These are phyloP conservation scores for Drosophila pseudoananassae DNA, from an alignment of 1,140 invertebrate species.

Conservation along the genomic window DNA sequence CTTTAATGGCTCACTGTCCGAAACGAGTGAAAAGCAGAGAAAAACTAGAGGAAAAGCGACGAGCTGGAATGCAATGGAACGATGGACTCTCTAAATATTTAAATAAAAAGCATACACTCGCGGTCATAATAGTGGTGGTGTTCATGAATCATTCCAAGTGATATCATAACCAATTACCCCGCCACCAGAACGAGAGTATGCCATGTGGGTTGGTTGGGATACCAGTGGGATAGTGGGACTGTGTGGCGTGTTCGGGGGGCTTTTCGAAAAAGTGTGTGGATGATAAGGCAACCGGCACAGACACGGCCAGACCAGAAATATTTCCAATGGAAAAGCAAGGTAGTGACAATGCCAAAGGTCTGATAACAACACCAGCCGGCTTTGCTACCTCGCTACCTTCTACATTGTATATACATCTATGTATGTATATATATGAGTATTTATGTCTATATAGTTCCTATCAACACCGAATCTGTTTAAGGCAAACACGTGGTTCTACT, in stretches of 20 bases:
- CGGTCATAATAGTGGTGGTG: neutral
- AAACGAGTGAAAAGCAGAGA: conserved; percentile 11
- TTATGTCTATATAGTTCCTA: conserved; percentile 20
- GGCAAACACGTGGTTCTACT: conserved; percentile 12
- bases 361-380: conserved; percentile 21
- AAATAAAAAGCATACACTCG: conserved; percentile 10
- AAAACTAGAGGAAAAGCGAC: neutral
- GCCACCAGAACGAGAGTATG: conserved; percentile 15
- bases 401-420: no score
- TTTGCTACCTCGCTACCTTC: neutral
- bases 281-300: conserved; percentile 28
- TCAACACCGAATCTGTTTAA: conserved; percentile 26
- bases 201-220: neutral
- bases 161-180: conserved; percentile 72
- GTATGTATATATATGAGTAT: conserved; percentile 2
- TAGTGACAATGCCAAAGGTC: conserved; percentile 13
- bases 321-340: conserved; percentile 12
- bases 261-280: neutral
- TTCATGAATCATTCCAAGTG: conserved; percentile 64
- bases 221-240: neutral
- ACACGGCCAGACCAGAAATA: conserved; percentile 6
- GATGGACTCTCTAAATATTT: conserved; percentile 29
- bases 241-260: conserved; percentile 24
- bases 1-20: conserved; percentile 40
- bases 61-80: conserved; percentile 23